Evolutionary conservation across 2,113 vertebrate genomes (phyloP).

Genomic region (Canis aureus): DNA sequence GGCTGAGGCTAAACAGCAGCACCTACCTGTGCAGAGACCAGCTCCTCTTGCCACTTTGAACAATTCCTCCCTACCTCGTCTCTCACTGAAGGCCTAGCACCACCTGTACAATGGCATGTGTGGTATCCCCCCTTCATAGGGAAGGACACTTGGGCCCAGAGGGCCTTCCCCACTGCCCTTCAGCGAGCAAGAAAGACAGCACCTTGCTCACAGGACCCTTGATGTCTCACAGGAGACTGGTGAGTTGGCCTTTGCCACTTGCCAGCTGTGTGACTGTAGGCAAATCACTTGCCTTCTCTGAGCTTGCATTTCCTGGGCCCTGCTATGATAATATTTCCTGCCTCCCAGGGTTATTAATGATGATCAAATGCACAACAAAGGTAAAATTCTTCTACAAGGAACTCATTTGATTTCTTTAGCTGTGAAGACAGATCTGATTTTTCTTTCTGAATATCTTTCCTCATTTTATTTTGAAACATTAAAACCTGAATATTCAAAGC

Average conservation of each 20-base stretch:
- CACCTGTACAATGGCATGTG: not conserved
- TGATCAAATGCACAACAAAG: not conserved
- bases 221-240: not conserved
- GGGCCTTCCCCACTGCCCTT: not conserved
- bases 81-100: not conserved
- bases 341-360: not conserved
- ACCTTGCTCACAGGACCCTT: not conserved
- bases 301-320: not conserved
- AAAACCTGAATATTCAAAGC: not conserved
- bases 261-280: not conserved
- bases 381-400: not conserved
- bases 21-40: not conserved
- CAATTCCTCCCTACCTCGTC: not conserved
- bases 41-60: not conserved
- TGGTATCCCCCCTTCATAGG: not conserved
- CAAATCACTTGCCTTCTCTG: not conserved
- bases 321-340: not conserved
- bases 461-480: slow-evolving; percentile 36
- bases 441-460: not conserved
- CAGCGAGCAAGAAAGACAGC: not conserved
- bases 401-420: slow-evolving; percentile 29
- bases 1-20: not conserved
- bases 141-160: not conserved
- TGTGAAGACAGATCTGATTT: slow-evolving; percentile 44
- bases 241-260: not conserved